phyloP scores from a whole-genome alignment of 2,113 vertebrate species.

The Phodopus roborovskii region DNA sequence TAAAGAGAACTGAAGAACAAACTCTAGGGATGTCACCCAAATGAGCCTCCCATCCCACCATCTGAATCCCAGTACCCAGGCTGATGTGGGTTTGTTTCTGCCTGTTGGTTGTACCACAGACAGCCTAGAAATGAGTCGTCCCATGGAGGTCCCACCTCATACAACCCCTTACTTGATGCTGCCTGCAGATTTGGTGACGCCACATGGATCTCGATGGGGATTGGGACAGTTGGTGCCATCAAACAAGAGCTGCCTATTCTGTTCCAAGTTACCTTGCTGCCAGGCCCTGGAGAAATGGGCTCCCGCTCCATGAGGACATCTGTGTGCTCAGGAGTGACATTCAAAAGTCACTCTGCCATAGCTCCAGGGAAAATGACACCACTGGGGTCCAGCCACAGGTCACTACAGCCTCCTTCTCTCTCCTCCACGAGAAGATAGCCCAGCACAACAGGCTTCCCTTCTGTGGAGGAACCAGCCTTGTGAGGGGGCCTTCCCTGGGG shows the following conservation, averaged over 20 bases:
- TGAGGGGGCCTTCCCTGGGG: not conserved
- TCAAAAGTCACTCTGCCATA: not conserved
- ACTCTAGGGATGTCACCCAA: fast-evolving
- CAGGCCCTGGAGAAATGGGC: not conserved
- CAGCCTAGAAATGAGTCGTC: too few species aligned
- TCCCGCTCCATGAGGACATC: not conserved
- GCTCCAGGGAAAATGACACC: not conserved
- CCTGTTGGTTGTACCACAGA: not conserved
- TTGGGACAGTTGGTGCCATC: not conserved
- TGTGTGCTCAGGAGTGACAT: not conserved
- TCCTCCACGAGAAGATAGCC: not conserved
- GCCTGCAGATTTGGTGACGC: not conserved
- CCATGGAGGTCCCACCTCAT: not conserved
- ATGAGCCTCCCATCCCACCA: too few species aligned
- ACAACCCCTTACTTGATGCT: fast-evolving
- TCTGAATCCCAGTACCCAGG: not conserved
- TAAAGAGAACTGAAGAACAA: not conserved
- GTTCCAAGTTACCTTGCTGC: not conserved
- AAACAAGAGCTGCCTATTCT: not conserved
- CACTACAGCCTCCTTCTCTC: not conserved
- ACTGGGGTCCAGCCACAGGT: not conserved
- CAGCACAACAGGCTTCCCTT: not conserved
- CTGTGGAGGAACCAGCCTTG: not conserved
- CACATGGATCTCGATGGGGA: not conserved
- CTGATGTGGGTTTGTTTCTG: not conserved